phyloP scores from a whole-genome alignment of 2,797 vertebrate genomes.

The Eurystomus glaucurus region DNA sequence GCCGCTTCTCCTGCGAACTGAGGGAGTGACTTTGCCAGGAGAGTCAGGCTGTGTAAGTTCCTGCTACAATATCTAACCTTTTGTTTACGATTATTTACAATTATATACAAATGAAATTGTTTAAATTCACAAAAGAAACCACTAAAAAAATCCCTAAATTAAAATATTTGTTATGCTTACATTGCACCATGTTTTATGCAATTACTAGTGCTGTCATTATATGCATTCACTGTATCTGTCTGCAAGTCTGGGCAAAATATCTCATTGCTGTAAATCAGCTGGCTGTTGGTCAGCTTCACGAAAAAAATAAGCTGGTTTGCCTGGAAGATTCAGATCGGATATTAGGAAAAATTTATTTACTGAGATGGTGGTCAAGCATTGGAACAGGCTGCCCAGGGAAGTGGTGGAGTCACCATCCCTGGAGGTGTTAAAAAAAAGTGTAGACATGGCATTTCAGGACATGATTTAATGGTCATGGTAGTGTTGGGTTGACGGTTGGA shows the following conservation, averaged over 20 bases:
- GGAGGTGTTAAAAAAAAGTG: too few species aligned
- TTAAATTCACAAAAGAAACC: background rate
- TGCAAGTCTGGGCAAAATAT: background rate
- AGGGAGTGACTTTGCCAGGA: background rate
- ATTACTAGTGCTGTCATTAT: background rate
- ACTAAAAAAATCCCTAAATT: background rate
- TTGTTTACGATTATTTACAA: background rate
- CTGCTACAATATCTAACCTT: background rate
- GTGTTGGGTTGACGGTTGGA: too few species aligned
- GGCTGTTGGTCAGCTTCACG: background rate
- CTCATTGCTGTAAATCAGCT: background rate
- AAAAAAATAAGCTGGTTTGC: background rate
- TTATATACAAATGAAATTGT: background rate
- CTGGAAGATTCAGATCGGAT: too few species aligned
- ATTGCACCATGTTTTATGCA: background rate
- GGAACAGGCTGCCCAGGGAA: too few species aligned
- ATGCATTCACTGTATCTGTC: background rate
- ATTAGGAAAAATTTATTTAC: too few species aligned
- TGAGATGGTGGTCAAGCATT: too few species aligned
- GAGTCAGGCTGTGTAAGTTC: background rate
- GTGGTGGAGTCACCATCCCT: too few species aligned
- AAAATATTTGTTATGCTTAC: background rate
- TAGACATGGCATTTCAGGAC: too few species aligned
- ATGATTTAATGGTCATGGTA: too few species aligned
- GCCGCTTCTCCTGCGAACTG: background rate